A percentile compares a stretch with the other conserved stretches of the same genome.
Evolutionary conservation across 2,113 vertebrate species (phyloP).

Genomic region (Helogale parvula): DNA sequence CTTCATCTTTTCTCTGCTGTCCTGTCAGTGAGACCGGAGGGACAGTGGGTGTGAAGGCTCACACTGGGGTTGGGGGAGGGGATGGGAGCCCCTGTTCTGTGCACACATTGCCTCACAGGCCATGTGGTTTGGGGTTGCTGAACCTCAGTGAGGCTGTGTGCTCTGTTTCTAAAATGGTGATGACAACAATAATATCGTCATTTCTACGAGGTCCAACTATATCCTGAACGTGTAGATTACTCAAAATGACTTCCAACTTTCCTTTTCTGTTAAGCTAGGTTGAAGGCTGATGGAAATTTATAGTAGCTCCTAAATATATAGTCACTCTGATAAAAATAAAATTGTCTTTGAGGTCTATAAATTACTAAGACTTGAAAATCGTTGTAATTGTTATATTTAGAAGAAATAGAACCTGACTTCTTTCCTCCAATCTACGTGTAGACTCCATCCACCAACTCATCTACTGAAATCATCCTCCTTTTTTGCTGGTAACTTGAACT

Average conservation of each 20-base stretch:
- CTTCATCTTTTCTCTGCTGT: background rate
- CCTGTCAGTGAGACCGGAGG: background rate
- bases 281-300: background rate
- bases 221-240: background rate
- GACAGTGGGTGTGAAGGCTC: background rate
- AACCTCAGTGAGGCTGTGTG: background rate
- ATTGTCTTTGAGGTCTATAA: background rate
- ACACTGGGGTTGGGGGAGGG: background rate
- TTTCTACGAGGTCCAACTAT: background rate
- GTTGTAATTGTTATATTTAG: background rate
- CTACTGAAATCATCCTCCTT: background rate
- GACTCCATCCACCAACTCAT: background rate
- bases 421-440: background rate
- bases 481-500: background rate
- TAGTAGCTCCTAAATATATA: background rate
- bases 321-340: constrained; percentile 8
- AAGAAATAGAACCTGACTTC: background rate
- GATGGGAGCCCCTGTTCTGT: background rate
- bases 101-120: accelerated
- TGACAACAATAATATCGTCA: background rate
- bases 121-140: background rate
- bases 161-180: background rate
- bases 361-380: background rate
- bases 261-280: constrained; percentile 24
- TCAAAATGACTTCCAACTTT: background rate